Evolutionary conservation across 1,140 invertebrate genomes (phyloP).

Genomic region (Oncopeltus fasciatus): DNA sequence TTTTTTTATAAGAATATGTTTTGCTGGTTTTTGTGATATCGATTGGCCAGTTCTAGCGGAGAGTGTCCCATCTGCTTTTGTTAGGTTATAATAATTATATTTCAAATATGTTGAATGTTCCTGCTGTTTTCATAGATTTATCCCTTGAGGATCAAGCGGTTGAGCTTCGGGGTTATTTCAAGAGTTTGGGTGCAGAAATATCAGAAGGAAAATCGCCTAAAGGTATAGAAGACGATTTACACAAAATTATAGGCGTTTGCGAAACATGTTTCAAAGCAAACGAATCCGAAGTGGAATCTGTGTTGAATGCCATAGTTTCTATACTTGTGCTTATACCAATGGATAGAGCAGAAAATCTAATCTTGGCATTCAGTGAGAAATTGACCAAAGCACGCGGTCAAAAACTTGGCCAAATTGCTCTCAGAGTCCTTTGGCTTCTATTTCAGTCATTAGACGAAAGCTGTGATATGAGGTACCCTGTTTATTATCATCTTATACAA

Average conservation of each 20-base stretch:
- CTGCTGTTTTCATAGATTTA: constrained; percentile 14
- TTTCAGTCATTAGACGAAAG: constrained; percentile 79
- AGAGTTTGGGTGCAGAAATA: constrained; percentile 79
- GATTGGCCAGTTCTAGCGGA: too few relatives aligned
- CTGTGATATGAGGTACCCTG: constrained; percentile 74
- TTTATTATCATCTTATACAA: constrained; percentile 80
- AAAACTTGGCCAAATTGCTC: constrained; percentile 61
- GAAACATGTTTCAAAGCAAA: constrained; percentile 77
- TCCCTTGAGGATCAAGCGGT: constrained; percentile 47
- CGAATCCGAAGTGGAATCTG: constrained; percentile 64
- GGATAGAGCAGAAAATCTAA: constrained; percentile 77
- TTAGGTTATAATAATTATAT: not conserved
- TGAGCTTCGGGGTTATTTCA: constrained; percentile 78
- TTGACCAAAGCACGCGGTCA: constrained; percentile 76
- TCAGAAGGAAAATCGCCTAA: constrained; percentile 77
- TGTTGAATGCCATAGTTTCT: constrained; percentile 82
- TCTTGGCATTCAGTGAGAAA: constrained; percentile 84
- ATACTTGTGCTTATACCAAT: constrained; percentile 77
- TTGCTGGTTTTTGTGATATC: too few relatives aligned
- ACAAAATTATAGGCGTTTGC: constrained; percentile 87
- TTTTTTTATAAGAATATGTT: too few relatives aligned
- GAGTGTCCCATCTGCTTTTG: not conserved
- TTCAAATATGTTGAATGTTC: constrained; percentile 5
- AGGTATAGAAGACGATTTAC: constrained; percentile 82
- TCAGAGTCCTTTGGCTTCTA: constrained; percentile 77